These are phyloP conservation scores for Cynopterus sphinx DNA, from an alignment of 2,797 vertebrate species.

Conservation along the genomic window DNA sequence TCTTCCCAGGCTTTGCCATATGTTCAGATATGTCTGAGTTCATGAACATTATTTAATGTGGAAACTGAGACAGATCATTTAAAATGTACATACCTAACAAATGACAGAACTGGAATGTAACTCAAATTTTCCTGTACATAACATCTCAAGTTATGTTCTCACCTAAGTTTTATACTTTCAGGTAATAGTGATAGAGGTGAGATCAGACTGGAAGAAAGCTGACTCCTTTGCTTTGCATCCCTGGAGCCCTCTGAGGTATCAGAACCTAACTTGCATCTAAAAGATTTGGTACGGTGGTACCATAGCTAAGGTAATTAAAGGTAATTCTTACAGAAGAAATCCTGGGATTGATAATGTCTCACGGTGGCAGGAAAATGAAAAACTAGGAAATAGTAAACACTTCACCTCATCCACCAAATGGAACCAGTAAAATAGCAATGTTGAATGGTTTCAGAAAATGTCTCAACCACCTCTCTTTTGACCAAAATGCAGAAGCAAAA, in stretches of 20 bases:
- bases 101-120: not conserved
- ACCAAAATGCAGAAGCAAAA: slow-evolving; percentile 6
- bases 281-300: not conserved
- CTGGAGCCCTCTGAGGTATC: not conserved
- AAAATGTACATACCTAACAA: not conserved
- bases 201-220: not conserved
- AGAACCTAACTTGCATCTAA: not conserved
- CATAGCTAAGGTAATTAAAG: not conserved
- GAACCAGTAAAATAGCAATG: not conserved
- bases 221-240: not conserved
- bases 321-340: not conserved
- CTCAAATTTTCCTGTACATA: not conserved
- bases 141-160: not conserved
- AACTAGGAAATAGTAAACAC: not conserved
- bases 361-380: not conserved
- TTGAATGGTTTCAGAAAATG: not conserved
- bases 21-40: not conserved
- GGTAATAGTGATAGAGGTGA: not conserved
- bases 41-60: not conserved
- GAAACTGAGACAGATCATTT: not conserved
- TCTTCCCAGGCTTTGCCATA: not conserved
- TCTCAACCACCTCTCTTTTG: not conserved
- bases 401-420: not conserved
- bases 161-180: not conserved
- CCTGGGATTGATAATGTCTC: not conserved